Evolutionary conservation across 1,140 invertebrate genomes (phyloP), one percentile per base, ranked within the genome.

Genomic region (Listronotus oregonensis): DNA sequence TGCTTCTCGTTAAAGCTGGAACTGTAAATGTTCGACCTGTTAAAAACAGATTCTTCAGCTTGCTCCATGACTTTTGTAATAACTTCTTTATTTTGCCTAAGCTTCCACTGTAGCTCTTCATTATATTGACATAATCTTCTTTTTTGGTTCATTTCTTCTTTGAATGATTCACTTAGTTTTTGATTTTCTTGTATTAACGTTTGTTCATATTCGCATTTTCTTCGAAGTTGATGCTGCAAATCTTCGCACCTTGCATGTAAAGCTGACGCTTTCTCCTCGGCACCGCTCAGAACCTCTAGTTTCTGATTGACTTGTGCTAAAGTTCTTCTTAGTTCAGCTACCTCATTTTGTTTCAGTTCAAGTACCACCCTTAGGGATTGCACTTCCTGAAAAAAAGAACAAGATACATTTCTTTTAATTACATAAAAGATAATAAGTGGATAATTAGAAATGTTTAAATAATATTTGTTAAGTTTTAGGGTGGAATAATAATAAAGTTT

Each of bases 61-160:
- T 76, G 72, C 61, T 78, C 75, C 1, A 78, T 46, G 2, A 78
- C 71, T 64, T 74, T 72, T 11, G 55, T 84, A 12, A 84, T 80
- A 8, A 89, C 85, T 73, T 90, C 86, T 34, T 86, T 87, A 73
- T 90, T 91, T 69, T 91, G 89, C 72, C 89, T 85, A 51, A 96
- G 82, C 76, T 89, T 90, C 85, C 91, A 96, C 72, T 90, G 85
- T 1, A 96, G 81, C 79, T 95, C 90, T 80, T 96, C 94, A 75
- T 94, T 95, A 71, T 91, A 86, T 71, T 90, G 88, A 0, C 86
- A 86, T 5, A 95, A 76, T 10, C 90, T 81, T 55, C 91, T 87
- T 61, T 91, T 91, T 50, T 91, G 89, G 68, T 90, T 90, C 0
- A 82, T 81, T 74, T 94, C 88, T 21, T 90, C 83, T 34, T 87